Percentiles rank a stretch among this genome's conserved stretches.
Evolutionary conservation across 64 coral and sea anemone species (phyloP).

Genomic region (Dendronephthya gigantea): DNA sequence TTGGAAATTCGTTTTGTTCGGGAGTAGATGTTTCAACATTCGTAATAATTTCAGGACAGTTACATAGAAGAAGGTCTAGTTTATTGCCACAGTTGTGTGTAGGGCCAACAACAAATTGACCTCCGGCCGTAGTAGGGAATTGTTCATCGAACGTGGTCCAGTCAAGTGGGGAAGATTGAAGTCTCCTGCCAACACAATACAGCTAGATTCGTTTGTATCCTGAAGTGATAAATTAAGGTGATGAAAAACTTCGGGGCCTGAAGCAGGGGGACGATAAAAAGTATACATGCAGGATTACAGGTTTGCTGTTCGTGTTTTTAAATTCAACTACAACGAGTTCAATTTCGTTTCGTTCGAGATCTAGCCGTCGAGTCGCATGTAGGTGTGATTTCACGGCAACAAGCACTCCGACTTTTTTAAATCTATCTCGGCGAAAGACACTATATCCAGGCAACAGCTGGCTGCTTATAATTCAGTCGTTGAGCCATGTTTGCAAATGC

Average conservation of each 20-base stretch:
- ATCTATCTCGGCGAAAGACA: conserved; percentile 11
- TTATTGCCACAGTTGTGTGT: not conserved
- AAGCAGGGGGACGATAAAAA: not conserved
- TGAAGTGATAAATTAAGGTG: not conserved
- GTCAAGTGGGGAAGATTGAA: not conserved
- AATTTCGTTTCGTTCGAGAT: not conserved
- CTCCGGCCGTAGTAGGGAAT: not conserved
- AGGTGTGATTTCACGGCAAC: not conserved
- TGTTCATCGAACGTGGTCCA: not conserved
- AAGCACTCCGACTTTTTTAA: not conserved
- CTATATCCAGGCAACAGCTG: not conserved
- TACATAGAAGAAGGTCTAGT: not conserved
- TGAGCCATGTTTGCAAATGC: conserved; percentile 19
- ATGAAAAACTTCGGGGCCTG: not conserved
- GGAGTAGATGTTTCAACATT: not conserved
- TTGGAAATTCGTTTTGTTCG: not conserved
- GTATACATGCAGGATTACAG: not conserved
- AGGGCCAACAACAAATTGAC: not conserved
- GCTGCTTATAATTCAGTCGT: not conserved
- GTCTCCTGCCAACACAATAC: not conserved
- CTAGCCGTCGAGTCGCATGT: not conserved
- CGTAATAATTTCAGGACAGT: not conserved
- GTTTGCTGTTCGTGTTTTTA: not conserved
- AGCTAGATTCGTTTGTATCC: not conserved
- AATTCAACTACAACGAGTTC: not conserved